phyloP scores from a whole-genome alignment of 2,797 vertebrate species.

The Sphenopsis melanotis region DNA sequence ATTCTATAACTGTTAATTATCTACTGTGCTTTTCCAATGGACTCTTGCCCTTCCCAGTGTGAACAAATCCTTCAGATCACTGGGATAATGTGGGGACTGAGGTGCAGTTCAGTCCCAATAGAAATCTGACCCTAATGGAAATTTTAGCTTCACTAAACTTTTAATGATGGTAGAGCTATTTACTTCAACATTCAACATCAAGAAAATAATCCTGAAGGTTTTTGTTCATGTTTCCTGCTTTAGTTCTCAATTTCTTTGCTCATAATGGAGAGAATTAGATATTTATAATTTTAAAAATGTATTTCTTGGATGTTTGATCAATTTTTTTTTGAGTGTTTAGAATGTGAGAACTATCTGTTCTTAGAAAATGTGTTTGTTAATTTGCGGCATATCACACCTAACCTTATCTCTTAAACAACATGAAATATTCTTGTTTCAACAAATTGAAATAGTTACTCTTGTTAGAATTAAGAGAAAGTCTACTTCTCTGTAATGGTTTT shows the following conservation, averaged over 20 bases:
- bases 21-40: neutral
- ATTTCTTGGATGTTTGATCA: neutral
- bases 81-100: neutral
- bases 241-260: neutral
- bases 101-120: neutral
- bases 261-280: neutral
- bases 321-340: neutral
- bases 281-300: neutral
- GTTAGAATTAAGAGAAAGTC: neutral
- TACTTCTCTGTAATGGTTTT: neutral
- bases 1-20: neutral
- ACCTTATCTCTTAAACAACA: neutral
- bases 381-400: neutral
- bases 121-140: neutral
- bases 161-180: neutral
- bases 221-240: neutral
- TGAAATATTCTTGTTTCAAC: neutral
- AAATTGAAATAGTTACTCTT: neutral
- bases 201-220: neutral
- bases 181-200: neutral
- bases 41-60: neutral
- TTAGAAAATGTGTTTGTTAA: neutral
- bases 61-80: neutral
- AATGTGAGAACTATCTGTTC: neutral
- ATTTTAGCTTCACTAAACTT: neutral